Evolutionary conservation across 2,797 vertebrate genomes (phyloP), one percentile per base, ranked within the genome.

Genomic region (Neosilurus hyrtlii): DNA sequence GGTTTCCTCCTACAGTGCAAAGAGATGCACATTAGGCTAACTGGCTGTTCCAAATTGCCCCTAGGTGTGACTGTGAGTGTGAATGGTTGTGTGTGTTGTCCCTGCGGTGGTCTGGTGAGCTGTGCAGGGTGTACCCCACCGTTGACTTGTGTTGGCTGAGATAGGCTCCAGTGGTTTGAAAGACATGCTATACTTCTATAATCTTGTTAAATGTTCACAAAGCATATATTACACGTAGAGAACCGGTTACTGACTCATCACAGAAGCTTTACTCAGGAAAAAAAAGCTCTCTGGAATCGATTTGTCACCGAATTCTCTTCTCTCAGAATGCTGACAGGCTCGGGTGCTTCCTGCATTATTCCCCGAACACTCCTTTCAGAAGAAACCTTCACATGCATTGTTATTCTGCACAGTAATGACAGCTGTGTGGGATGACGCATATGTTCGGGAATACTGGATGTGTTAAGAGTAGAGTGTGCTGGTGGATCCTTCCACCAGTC

Each of bases 191-290:
- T 30, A 20, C 35, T 61, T 51, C 30, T 83, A 15, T 79, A 79
- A 79, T 54, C 30, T 74, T 57, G 35, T 16, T 74, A 66, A 66
- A 74, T 14, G 20, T 18, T 57, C 61, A 43, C 57, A 83, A 88
- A 89, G 88, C 85, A 90, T 90, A 93, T 89, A 87, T 89, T 91
- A 88, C 91, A 90, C 89, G 88, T 90, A 91, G 91, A 92, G 92
- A 91, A 90, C 90, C 87, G 89, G 90, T 61, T 76, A 61, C 91
- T 89, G 92, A 76, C 56, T 88, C 83, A 88, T 79, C 85, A 84
- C 88, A 91, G 88, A 87, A 24, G 51, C 26, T 67, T 80, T 51
- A 20, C 59, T 82, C 20, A 65, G 20, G 11, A 76, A 9, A 18
- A 18, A 65, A 37, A 3, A 5, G 49, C 49, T 71, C 51, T 43